Percentiles rank a stretch among this genome's conserved stretches.
These are phyloP conservation scores for Channallabes apus DNA, from an alignment of 2,797 vertebrate species.

Conservation along the genomic window DNA sequence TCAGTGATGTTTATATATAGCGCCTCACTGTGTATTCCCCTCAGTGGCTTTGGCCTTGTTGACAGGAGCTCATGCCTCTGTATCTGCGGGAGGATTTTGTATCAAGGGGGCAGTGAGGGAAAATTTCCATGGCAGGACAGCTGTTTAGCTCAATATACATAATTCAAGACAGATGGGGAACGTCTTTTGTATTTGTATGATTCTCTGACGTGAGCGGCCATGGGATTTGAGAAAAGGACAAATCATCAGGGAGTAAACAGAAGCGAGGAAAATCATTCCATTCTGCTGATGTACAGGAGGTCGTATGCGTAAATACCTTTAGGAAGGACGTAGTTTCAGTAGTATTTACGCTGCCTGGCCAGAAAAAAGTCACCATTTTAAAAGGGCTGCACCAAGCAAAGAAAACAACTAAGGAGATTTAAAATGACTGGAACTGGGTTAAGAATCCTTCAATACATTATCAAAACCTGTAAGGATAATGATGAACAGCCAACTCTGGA, in stretches of 20 bases:
- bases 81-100: conserved; percentile 1
- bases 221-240: neutral
- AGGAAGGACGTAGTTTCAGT: neutral
- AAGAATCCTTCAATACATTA: no score
- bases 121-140: conserved; percentile 26
- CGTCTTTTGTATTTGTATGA: conserved; percentile 16
- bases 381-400: no score
- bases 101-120: neutral
- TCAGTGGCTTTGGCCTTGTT: neutral
- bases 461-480: no score
- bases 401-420: no score
- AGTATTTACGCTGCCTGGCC: no score
- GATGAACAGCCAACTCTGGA: no score
- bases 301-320: neutral
- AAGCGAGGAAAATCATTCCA: neutral
- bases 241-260: conserved; percentile 23
- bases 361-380: no score
- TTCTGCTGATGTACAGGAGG: neutral
- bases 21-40: neutral
- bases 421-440: no score
- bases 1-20: neutral
- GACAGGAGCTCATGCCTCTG: neutral
- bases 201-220: conserved; percentile 13
- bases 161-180: neutral
- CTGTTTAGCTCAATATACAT: conserved; percentile 13